Evolutionary conservation across 2,888 invertebrate species (phyloP), one percentile per base, ranked within the genome.

Genomic region (Cistogaster globosa): DNA sequence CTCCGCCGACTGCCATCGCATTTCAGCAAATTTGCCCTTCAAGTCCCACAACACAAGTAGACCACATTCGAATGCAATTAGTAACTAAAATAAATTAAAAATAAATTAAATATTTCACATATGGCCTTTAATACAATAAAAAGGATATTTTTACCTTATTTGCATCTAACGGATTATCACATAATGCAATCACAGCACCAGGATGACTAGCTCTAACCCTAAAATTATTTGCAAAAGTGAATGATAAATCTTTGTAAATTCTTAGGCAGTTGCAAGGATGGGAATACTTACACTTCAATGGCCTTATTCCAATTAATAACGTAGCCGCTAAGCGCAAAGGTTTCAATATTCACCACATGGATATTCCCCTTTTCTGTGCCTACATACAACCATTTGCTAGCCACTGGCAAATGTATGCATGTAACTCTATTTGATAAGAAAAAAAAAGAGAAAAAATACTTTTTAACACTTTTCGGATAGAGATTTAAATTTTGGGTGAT

Each of bases 301-400:
- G 99, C 98, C 94, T 99, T 99, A 94, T 99, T 99, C 99, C 99
- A 99, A 95, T 99, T 99, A 94, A 99, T 98, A 93, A 98, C 95
- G 94, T 99, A 99, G 87, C 99, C 98, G 91, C 98, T 98, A 90
- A 99, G 95, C 90, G 96, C 95, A 94, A 99, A 99, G 89, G 96
- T 96, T 94, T 99, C 99, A 90, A 99, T 96, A 94, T 99, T 97
- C 91, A 99, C 97, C 88, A 99, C 95, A 93, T 99, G 98, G 90
- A 99, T 97, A 94, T 99, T 99, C 88, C 99, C 99, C 89, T 97
- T 95, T 93, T 99, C 99, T 80, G 99, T 98, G 89, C 99, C 99
- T 88, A 99, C 96, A 94, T 99, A 98, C 90, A 99, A 93, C 99
- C 99, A 99, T 94, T 98, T 98, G 91, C 98, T 98, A 93, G 98